A percentile compares a stretch with the other conserved stretches of the same genome.
Evolutionary conservation across 2,113 vertebrate species (phyloP).

Genomic region (Toxostoma redivivum): DNA sequence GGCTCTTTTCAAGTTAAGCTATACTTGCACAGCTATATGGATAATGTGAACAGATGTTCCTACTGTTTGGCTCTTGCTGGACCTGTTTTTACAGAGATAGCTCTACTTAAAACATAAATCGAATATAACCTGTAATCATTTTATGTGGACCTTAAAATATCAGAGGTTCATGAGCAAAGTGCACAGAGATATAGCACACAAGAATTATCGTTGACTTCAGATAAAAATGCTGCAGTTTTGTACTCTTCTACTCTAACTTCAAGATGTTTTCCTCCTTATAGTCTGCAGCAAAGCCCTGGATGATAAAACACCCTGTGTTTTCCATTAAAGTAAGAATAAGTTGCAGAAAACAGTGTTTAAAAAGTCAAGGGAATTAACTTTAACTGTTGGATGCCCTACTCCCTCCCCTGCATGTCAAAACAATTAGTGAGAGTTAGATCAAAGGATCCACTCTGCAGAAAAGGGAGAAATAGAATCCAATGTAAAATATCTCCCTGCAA

Average conservation of each 20-base stretch:
- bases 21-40: background rate
- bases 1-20: conserved; percentile 16
- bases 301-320: background rate
- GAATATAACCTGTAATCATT: background rate
- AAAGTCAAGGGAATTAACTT: background rate
- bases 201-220: background rate
- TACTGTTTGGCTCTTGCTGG: background rate
- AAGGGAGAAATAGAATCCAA: background rate
- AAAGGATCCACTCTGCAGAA: background rate
- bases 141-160: background rate
- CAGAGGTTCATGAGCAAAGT: background rate
- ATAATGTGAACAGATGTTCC: background rate
- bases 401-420: background rate
- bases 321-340: background rate
- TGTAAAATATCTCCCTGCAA: background rate
- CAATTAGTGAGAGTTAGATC: conserved; percentile 32
- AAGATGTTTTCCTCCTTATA: background rate
- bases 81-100: background rate
- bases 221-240: background rate
- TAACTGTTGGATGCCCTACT: background rate
- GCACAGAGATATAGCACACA: background rate
- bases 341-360: background rate
- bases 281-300: background rate
- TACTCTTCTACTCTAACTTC: background rate
- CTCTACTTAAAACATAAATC: background rate